phyloP scores from a whole-genome alignment of 2,797 vertebrate species.

The Bradypodion ventrale region DNA sequence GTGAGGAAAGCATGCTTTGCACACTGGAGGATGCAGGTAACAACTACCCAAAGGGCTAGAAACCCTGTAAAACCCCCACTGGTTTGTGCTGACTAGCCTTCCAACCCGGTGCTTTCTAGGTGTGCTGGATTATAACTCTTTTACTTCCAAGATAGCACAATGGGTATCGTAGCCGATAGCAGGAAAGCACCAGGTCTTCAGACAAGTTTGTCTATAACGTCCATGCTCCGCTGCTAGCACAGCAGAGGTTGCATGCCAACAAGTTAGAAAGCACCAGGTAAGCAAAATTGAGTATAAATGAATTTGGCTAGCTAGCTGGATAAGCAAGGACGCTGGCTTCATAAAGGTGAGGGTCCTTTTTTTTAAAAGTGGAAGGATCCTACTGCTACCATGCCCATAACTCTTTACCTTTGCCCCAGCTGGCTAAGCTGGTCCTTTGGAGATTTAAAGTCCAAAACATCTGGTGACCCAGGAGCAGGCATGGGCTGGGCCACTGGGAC shows the following conservation, averaged over 20 bases:
- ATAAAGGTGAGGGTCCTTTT: too few relatives aligned
- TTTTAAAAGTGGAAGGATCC: background rate
- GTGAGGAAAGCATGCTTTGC: too few relatives aligned
- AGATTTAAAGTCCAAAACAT: background rate
- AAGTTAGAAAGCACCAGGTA: background rate
- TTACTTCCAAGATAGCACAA: background rate
- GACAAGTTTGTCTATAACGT: background rate
- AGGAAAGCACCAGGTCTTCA: background rate
- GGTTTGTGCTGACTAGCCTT: background rate
- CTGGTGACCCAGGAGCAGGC: background rate
- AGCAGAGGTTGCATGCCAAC: background rate
- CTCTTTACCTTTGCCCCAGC: background rate
- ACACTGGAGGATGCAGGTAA: background rate
- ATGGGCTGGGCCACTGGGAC: too few relatives aligned
- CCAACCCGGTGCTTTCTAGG: background rate
- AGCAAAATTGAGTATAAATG: background rate
- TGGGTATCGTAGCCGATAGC: too few relatives aligned
- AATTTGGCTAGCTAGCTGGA: too few relatives aligned
- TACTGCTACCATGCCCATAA: background rate
- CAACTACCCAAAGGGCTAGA: background rate
- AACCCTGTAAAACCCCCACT: background rate
- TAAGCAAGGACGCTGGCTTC: background rate
- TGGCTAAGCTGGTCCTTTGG: background rate
- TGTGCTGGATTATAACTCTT: background rate
- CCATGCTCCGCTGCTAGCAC: background rate